Evolutionary conservation across 2,888 invertebrate species (phyloP).

Genomic region (Odontocolon sp.): DNA sequence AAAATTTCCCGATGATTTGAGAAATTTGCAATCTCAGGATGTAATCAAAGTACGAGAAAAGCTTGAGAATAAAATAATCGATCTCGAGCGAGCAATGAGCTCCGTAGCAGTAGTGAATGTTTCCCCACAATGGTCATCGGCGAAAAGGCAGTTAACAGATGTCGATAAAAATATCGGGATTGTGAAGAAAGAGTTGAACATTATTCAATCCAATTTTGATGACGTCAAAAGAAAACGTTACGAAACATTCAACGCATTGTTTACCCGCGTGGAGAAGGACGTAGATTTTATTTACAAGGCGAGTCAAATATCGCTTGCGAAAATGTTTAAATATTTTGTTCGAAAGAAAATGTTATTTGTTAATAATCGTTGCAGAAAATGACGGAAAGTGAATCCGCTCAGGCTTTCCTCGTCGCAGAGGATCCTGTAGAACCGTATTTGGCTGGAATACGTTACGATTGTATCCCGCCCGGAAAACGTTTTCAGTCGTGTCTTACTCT

Average conservation of each 20-base stretch:
- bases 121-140: background rate
- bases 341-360: slow-evolving; percentile 7
- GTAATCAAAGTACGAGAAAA: slow-evolving; percentile 91
- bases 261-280: slow-evolving; percentile 98
- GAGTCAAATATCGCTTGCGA: background rate
- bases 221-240: slow-evolving; percentile 96
- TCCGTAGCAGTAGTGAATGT: slow-evolving; percentile 95
- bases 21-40: slow-evolving; percentile 89
- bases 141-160: background rate
- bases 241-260: slow-evolving; percentile 96
- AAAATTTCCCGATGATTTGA: slow-evolving; percentile 86
- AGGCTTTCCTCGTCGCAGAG: slow-evolving; percentile 95
- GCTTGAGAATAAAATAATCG: slow-evolving; percentile 89
- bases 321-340: background rate
- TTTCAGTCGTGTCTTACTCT: slow-evolving; percentile 98
- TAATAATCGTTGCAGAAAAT: slow-evolving; percentile 85
- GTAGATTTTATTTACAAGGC: slow-evolving; percentile 99
- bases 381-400: slow-evolving; percentile 94
- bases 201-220: slow-evolving; percentile 96
- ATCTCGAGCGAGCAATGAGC: slow-evolving; percentile 90
- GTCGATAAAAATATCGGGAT: background rate
- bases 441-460: slow-evolving; percentile 98
- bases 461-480: slow-evolving; percentile 97
- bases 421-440: slow-evolving; percentile 99
- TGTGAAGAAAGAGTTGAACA: slow-evolving; percentile 95